A percentile compares a stretch with the other conserved stretches of the same genome.
Evolutionary conservation across 2,888 invertebrate genomes (phyloP).

Genomic region (Empis livida): DNA sequence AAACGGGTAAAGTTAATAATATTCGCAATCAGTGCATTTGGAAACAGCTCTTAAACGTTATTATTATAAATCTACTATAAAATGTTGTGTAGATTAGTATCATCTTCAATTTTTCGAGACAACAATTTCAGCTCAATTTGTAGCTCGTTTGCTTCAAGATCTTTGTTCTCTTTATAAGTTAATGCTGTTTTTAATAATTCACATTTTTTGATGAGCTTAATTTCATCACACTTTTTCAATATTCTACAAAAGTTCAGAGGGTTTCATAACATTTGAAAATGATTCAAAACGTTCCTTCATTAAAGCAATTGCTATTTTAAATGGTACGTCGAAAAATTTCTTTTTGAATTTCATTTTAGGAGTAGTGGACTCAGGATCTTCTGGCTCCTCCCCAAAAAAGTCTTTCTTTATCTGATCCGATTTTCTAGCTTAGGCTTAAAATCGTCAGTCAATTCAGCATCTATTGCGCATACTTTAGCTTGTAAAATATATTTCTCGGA

Average conservation of each 20-base stretch:
- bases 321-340: neutral
- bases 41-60: neutral
- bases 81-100: neutral
- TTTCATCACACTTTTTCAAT: neutral
- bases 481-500: neutral
- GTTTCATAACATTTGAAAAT: neutral
- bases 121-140: conserved; percentile 1
- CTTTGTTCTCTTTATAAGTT: conserved; percentile 1
- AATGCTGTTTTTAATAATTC: neutral
- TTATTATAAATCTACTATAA: neutral
- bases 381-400: neutral
- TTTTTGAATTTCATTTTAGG: neutral
- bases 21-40: neutral
- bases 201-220: neutral
- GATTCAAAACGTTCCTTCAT: neutral
- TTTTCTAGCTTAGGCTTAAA: neutral
- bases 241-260: neutral
- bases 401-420: neutral
- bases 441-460: neutral
- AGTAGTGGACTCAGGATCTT: neutral
- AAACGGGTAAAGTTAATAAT: conserved; percentile 1
- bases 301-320: neutral
- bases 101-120: neutral
- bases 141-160: neutral
- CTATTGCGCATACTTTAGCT: neutral